Percentiles rank a stretch among this genome's conserved stretches.
Conservation (phyloP, 2,888 invertebrate genomes). For the Diplazon laetatorius region DNA sequence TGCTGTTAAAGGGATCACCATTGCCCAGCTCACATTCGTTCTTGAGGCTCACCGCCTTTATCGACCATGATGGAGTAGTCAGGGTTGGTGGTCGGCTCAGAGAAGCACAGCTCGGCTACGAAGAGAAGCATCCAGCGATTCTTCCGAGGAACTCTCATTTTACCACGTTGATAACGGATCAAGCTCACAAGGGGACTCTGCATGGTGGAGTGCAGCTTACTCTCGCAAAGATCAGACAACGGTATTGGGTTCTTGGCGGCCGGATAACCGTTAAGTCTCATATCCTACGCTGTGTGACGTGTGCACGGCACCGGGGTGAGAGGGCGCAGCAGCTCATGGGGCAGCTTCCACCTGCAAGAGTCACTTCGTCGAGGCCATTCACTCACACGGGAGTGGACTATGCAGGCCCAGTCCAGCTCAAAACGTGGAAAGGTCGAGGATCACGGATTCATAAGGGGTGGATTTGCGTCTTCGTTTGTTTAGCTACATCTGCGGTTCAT, state of each 20-base stretch:
- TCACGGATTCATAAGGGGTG: slow-evolving; percentile 36
- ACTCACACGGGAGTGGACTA: slow-evolving; percentile 30
- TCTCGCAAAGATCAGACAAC: not conserved
- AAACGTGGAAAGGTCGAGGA: slow-evolving; percentile 14
- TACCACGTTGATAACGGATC: slow-evolving; percentile 31
- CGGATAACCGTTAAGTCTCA: not conserved
- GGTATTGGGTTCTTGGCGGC: slow-evolving; percentile 12
- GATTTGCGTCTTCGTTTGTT: slow-evolving; percentile 38
- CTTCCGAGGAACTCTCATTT: slow-evolving; percentile 39
- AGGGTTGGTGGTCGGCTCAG: slow-evolving; percentile 54
- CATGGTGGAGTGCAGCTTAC: slow-evolving; percentile 33
- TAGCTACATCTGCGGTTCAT: slow-evolving; percentile 14
- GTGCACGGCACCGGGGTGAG: not conserved
- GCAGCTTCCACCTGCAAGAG: slow-evolving; percentile 8
- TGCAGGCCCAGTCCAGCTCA: slow-evolving; percentile 26
- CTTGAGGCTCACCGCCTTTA: slow-evolving; percentile 25
- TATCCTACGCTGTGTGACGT: not conserved
- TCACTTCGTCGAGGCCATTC: slow-evolving; percentile 36
- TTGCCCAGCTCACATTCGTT: slow-evolving; percentile 12
- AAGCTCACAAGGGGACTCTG: slow-evolving; percentile 47
- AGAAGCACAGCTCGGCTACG: slow-evolving; percentile 27
- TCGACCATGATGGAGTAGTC: slow-evolving; percentile 44
- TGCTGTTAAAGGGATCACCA: not conserved
- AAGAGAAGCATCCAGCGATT: slow-evolving; percentile 46
- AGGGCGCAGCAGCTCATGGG: slow-evolving; percentile 54